phyloP scores from a whole-genome alignment of 2,797 vertebrate genomes.

The Okamejei kenojei region DNA sequence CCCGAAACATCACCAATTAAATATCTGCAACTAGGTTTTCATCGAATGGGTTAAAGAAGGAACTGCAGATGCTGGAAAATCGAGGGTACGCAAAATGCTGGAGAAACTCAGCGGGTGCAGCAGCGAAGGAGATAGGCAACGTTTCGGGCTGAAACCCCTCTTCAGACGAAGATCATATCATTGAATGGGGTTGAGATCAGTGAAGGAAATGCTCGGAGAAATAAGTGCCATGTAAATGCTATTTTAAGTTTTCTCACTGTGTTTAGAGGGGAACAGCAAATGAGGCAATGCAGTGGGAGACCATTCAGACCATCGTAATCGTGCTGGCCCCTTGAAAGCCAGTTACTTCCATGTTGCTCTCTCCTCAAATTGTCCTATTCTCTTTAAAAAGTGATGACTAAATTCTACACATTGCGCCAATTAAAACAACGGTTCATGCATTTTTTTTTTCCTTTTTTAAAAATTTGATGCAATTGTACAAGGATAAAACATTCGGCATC shows the following conservation, averaged over 20 bases:
- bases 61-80: too few species aligned
- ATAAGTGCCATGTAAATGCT: background rate
- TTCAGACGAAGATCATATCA: too few species aligned
- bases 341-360: background rate
- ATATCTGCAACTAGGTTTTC: background rate
- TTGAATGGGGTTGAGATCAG: background rate
- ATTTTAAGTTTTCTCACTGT: background rate
- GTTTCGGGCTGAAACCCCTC: too few species aligned
- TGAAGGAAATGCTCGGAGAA: background rate
- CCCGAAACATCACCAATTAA: background rate
- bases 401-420: background rate
- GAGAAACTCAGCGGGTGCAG: too few species aligned
- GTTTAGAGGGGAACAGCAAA: background rate
- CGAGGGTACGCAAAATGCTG: too few species aligned
- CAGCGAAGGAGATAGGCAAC: too few species aligned
- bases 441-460: background rate
- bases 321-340: background rate
- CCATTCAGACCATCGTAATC: background rate
- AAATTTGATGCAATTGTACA: too few species aligned
- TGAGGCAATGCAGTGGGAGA: background rate
- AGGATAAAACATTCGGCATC: too few species aligned
- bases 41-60: background rate
- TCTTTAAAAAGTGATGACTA: background rate
- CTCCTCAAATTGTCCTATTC: background rate
- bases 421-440: background rate